Base-by-base conservation (phyloP, 1,140 invertebrate species). In the Periplaneta americana region DNA sequence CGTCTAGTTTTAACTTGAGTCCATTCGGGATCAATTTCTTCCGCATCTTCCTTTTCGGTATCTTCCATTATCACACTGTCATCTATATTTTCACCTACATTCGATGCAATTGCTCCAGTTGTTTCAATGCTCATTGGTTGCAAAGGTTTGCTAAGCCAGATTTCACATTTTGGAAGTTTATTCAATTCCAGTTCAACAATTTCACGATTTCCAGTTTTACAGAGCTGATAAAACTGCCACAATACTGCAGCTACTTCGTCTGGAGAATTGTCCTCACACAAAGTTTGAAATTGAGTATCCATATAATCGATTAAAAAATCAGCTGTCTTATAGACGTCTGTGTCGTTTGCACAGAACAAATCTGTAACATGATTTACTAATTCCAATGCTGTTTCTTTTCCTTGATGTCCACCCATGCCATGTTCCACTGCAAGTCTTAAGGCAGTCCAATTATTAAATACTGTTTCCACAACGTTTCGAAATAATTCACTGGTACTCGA, bases 371-470 rank as follows among this genome's bases (percentile, higher is more conserved):
- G 92, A 34, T 92, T 89, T 83, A 91, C 88, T 85, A 91, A 91
- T 81, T 92, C 85, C 37, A 91, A 89, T 66, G 91, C 92, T 78
- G 90, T 88, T 87, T 93, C 89, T 88, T 92, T 91, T 76, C 92
- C 91, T 83, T 91, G 90, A 78, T 90, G 90, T 36, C 92, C 91
- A 39, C 90, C 92, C 91, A 91, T 92, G 82, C 91, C 91, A 90
- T 93, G 91, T 86, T 93, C 92, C 11, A 93, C 91, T 57, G 92
- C 92, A 33, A 93, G 85, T 83, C 91, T 90, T 22, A 93, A 85
- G 34, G 90, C 91, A 33, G 92, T 91, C 92, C 92, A 93, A 84
- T 92, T 92, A 84, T 91, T 92, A 66, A 93, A 89, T 33, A 93
- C 89, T 80, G 90, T 88, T 83, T 92, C 91, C 32, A 93, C 90